A percentile compares a stretch with the other conserved stretches of the same genome.
Evolutionary conservation across 2,888 invertebrate species (phyloP).

Genomic region (Antheraea assamensis): DNA sequence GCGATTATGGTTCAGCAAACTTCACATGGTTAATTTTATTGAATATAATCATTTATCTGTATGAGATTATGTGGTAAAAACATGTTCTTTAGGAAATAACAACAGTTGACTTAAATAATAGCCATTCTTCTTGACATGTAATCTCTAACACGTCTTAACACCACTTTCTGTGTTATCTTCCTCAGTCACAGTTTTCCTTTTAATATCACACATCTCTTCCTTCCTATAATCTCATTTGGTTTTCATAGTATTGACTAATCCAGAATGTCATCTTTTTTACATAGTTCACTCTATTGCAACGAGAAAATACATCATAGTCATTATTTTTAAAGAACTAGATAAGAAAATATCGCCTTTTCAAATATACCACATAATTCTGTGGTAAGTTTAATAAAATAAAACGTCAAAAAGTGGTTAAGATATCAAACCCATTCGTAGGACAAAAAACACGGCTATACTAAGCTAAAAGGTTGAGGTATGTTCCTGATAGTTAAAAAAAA

Average conservation of each 20-base stretch:
- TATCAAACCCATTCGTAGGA: not conserved
- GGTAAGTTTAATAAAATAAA: not conserved
- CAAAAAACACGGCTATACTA: no score
- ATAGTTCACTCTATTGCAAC: not conserved
- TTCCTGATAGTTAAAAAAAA: not conserved
- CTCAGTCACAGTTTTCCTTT: not conserved
- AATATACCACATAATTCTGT: not conserved
- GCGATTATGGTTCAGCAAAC: not conserved
- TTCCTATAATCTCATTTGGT: not conserved
- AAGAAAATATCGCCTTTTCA: not conserved
- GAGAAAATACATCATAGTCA: not conserved
- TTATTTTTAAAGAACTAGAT: no score
- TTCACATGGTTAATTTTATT: not conserved
- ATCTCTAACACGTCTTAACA: not conserved
- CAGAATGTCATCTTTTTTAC: not conserved
- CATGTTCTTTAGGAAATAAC: not conserved
- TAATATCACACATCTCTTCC: not conserved
- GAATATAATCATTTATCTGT: not conserved
- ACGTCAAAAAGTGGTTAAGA: not conserved
- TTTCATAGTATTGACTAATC: not conserved
- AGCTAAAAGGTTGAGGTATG: not conserved
- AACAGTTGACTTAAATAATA: not conserved
- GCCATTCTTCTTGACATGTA: not conserved
- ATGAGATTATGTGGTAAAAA: not conserved
- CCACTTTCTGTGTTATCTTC: not conserved